Percentiles rank a stretch among this genome's conserved stretches.
phyloP scores from a whole-genome alignment of 2,888 invertebrate species.

The Metellina segmentata region DNA sequence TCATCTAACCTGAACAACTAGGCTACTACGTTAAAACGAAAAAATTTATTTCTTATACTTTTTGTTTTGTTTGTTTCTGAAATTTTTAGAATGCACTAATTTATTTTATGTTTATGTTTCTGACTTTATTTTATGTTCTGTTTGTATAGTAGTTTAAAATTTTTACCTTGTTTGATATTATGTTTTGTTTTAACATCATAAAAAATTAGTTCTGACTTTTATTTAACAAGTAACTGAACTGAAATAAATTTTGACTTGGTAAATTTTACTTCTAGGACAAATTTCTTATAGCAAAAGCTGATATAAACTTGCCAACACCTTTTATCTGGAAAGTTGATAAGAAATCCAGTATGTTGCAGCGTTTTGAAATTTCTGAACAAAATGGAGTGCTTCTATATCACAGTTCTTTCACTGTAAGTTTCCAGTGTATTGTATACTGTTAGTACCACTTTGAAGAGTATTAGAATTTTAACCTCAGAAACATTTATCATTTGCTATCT shows the following conservation, averaged over 20 bases:
- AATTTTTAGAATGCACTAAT: background rate
- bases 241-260: background rate
- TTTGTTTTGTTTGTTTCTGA: no score
- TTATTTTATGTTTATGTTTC: background rate
- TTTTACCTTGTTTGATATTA: background rate
- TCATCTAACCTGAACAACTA: no score
- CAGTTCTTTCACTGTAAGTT: constrained; percentile 91
- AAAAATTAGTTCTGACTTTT: no score
- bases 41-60: no score
- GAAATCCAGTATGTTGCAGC: constrained; percentile 85
- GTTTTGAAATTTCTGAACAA: constrained; percentile 87
- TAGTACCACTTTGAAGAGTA: background rate
- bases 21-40: no score
- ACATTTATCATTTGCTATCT: no score
- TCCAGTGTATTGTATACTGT: no score
- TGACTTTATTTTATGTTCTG: background rate
- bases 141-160: background rate
- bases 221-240: background rate
- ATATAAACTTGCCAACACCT: constrained; percentile 89
- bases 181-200: background rate
- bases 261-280: constrained; percentile 84
- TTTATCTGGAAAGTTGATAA: constrained; percentile 95
- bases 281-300: constrained; percentile 92
- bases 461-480: background rate
- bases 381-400: constrained; percentile 90